Conservation (phyloP, 2,888 invertebrate species). For the Sthenelais limicola region DNA sequence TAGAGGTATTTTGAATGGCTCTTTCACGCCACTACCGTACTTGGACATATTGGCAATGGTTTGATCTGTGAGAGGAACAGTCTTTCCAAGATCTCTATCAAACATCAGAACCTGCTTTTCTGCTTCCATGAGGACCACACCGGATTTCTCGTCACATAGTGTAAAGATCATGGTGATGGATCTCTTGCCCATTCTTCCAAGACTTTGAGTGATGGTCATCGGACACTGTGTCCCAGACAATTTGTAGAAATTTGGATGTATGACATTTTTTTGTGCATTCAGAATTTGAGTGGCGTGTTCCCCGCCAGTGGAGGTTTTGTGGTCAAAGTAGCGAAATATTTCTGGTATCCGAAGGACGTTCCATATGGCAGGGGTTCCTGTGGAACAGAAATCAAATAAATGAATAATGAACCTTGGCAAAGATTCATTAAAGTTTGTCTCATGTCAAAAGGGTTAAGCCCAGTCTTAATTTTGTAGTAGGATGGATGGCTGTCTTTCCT, state of each 20-base stretch:
- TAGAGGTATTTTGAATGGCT: not conserved
- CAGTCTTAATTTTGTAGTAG: too few species aligned
- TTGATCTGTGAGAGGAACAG: not conserved
- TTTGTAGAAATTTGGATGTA: not conserved
- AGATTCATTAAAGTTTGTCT: too few species aligned
- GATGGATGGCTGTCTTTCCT: not conserved
- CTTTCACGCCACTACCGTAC: not conserved
- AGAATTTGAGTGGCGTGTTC: not conserved
- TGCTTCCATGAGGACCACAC: not conserved
- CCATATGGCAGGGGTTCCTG: not conserved
- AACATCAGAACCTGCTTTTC: not conserved
- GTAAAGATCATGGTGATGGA: not conserved
- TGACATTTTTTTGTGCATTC: not conserved
- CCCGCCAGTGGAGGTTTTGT: not conserved
- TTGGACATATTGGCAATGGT: not conserved
- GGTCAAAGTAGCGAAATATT: not conserved
- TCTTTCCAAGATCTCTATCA: not conserved
- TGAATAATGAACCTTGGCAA: too few species aligned
- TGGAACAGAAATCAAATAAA: not conserved
- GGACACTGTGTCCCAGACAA: not conserved
- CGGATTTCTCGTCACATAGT: not conserved
- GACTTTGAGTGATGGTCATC: not conserved
- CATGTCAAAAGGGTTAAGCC: too few species aligned
- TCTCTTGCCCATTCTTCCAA: not conserved
- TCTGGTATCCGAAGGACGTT: not conserved